Base-by-base conservation (phyloP, 35 echinoderm and acorn worm species). In the Apostichopus japonicus region DNA sequence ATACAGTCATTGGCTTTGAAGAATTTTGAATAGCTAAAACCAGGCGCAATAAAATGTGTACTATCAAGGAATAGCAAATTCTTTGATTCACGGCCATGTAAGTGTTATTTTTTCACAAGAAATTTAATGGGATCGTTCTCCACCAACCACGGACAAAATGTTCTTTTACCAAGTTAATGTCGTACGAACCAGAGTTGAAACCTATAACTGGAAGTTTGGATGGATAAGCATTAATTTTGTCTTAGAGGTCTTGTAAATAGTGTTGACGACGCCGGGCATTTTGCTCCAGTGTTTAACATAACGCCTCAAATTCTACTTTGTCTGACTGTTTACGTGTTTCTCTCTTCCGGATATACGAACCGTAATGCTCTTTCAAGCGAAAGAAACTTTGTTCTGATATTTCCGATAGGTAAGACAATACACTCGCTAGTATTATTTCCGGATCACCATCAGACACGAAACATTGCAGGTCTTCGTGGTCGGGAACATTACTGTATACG, bases 61-160 rank as follows among this genome's bases (percentile, higher is more conserved):
- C 92, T 92, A 56, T 95, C 94, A 13, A 95, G 62, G 72, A 95
- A 95, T 24, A 54, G 19, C 13, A 93, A 44, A 73, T 79, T 15
- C n/a, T 93, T 24, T 8, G 1, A 65, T 93, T 93, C 1, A 86
- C 80, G 17, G 22, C 44, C 90, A 86, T 91, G 44, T 94, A 87
- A 16, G 56, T 57, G 77, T 90, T 95, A 75, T 63, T 8, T 89
- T 73, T 93, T 91, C 44, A 96, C 77, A 4, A 86, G 10, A 65
- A 61, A 93, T 19, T 90, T 67, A 7, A 90, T 14, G 9, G 55
- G 56, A 27, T 96, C 87, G 55, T 79, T 53, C 77, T 77, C 51
- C 53, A 92, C 23, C 44, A 91, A 77, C 15, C 56, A 93, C 23
- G 86, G 79, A 82, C 51, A 95, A 95, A 72, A 23, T 91, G 90